Percentiles rank a stretch among this genome's conserved stretches.
Evolutionary conservation across 2,888 invertebrate species (phyloP).

Genomic region (Lagria hirta): DNA sequence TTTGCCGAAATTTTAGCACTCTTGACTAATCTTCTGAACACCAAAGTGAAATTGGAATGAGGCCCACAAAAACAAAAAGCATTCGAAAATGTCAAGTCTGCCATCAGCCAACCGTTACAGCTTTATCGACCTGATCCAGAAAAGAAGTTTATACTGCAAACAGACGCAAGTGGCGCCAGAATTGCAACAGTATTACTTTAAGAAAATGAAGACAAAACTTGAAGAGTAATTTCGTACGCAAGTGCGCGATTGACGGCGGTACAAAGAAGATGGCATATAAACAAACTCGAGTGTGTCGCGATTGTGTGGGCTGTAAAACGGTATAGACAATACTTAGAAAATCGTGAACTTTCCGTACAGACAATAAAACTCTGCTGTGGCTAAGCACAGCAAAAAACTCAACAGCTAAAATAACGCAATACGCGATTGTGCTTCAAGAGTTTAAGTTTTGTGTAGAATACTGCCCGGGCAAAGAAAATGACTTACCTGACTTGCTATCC

Average conservation of each 20-base stretch:
- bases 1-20: constrained; percentile 29
- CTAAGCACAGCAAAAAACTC: too few species aligned
- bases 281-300: too few species aligned
- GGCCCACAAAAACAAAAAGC: constrained; percentile 11
- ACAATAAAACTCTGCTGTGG: too few species aligned
- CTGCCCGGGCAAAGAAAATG: too few species aligned
- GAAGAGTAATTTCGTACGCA: constrained; percentile 27
- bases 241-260: constrained; percentile 17
- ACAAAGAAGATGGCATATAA: constrained; percentile 14
- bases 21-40: constrained; percentile 26
- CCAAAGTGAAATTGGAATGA: constrained; percentile 22
- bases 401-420: too few species aligned
- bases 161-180: constrained; percentile 28
- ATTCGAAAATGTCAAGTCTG: constrained; percentile 13
- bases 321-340: too few species aligned
- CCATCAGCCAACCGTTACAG: constrained; percentile 16
- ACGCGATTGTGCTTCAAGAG: too few species aligned
- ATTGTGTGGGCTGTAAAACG: too few species aligned
- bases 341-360: too few species aligned
- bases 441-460: too few species aligned
- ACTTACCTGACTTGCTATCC: too few species aligned
- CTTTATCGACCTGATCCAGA: constrained; percentile 26
- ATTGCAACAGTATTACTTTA: constrained; percentile 33
- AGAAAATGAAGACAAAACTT: constrained; percentile 9
- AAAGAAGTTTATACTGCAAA: constrained; percentile 27